A percentile compares a stretch with the other conserved stretches of the same genome.
Evolutionary conservation across 2,113 vertebrate genomes (phyloP).

Genomic region (Cyprinodon tularosa): DNA sequence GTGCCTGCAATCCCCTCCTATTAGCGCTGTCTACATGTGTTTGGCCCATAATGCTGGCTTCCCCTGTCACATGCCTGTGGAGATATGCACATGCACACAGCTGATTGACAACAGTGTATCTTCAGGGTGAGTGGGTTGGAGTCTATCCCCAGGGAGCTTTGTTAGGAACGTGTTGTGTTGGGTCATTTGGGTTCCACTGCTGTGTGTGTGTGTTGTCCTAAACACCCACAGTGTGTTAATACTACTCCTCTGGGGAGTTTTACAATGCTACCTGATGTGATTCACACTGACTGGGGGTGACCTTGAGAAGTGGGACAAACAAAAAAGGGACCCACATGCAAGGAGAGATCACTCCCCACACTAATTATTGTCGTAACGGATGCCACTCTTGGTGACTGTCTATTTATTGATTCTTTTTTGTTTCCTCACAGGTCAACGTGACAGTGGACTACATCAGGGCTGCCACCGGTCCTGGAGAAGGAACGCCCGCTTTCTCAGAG

Average conservation of each 20-base stretch:
- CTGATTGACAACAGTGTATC: constrained; percentile 61
- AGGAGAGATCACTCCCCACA: constrained; percentile 9
- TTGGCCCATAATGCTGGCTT: constrained; percentile 46
- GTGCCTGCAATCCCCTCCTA: constrained; percentile 18
- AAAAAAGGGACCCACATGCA: constrained; percentile 35
- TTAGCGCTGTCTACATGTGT: constrained; percentile 30
- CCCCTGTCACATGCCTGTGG: constrained; percentile 36
- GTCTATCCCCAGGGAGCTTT: constrained; percentile 43
- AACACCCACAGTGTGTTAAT: constrained; percentile 72
- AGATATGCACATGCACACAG: constrained; percentile 6
- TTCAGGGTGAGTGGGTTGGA: constrained; percentile 51
- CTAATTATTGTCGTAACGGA: constrained; percentile 39
- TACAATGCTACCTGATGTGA: constrained; percentile 81
- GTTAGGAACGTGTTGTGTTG: constrained; percentile 46
- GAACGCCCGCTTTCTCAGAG: constrained; percentile 89
- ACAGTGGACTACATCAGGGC: constrained; percentile 97
- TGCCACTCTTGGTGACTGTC: constrained; percentile 8
- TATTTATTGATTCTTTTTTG: constrained; percentile 1
- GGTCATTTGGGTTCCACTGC: constrained; percentile 54
- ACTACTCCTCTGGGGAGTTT: constrained; percentile 79
- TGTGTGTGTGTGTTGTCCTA: constrained; percentile 43
- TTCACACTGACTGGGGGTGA: constrained; percentile 85
- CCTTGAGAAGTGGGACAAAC: constrained; percentile 82
- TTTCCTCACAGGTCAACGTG: constrained; percentile 86
- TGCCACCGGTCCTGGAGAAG: constrained; percentile 87